Percentiles rank a stretch among this genome's conserved stretches.
These are phyloP conservation scores for Tachuris rubrigastra DNA, from an alignment of 2,113 vertebrate genomes.

Conservation along the genomic window DNA sequence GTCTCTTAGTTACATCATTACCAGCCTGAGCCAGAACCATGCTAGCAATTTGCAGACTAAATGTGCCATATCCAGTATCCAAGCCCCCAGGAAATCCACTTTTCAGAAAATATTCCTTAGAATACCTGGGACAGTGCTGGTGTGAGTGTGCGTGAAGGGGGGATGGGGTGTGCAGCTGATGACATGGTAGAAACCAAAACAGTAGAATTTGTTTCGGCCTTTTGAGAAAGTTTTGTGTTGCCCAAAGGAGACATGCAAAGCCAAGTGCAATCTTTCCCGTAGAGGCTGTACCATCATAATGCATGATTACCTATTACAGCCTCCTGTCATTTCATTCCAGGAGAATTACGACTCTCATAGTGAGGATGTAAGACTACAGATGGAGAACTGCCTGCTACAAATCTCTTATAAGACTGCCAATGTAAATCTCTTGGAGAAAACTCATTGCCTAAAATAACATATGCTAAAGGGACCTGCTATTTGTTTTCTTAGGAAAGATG, in stretches of 20 bases:
- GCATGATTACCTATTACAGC: slow-evolving; percentile 71
- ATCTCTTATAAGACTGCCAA: slow-evolving; percentile 70
- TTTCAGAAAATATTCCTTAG: neutral
- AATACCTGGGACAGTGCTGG: neutral
- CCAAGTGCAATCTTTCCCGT: slow-evolving; percentile 44
- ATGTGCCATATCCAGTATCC: neutral
- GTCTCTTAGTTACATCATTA: neutral
- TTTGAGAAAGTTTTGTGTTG: slow-evolving; percentile 34
- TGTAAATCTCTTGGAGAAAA: slow-evolving; percentile 71
- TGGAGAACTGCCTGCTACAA: slow-evolving; percentile 69
- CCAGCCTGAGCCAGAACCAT: neutral
- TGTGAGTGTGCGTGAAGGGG: fast-evolving
- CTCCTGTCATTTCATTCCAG: slow-evolving; percentile 66
- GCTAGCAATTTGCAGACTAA: neutral
- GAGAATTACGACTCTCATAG: slow-evolving; percentile 63
- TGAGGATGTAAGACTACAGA: slow-evolving; percentile 65
- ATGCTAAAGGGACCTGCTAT: slow-evolving; percentile 42
- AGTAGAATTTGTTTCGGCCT: slow-evolving; percentile 7
- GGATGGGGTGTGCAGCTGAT: neutral
- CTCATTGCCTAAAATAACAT: slow-evolving; percentile 47
- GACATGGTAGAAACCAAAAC: neutral
- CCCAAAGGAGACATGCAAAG: slow-evolving; percentile 49
- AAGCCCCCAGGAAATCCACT: neutral
- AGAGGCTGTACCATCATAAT: slow-evolving; percentile 65
- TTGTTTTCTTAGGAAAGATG: slow-evolving; percentile 64